These are phyloP conservation scores for Gandaritis pyraliata DNA, from an alignment of 2,888 invertebrate species.

Conservation along the genomic window DNA sequence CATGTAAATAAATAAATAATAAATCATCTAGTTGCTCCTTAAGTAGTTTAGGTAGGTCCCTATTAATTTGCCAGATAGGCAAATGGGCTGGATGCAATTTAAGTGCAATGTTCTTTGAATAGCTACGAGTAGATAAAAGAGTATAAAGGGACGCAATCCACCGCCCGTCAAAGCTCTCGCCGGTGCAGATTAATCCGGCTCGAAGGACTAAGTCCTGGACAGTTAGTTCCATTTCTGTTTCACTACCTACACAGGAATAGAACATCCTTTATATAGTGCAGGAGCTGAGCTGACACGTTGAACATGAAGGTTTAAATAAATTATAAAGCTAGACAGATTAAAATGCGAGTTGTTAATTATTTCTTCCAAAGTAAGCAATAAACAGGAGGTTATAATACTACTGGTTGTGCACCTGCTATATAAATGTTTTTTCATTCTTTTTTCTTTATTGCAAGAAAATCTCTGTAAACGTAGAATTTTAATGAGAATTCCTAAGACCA, in stretches of 20 bases:
- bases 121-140: conserved; percentile 17
- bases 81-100: background rate
- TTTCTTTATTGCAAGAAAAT: background rate
- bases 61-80: no score
- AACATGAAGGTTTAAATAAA: no score
- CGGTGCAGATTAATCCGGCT: conserved; percentile 46
- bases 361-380: background rate
- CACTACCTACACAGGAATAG: conserved; percentile 28
- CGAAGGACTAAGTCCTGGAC: conserved; percentile 46
- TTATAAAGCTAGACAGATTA: background rate
- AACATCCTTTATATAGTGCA: conserved; percentile 2
- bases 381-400: no score
- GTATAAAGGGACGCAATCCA: conserved; percentile 24
- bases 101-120: conserved; percentile 10
- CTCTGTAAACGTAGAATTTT: background rate
- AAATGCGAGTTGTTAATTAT: background rate
- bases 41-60: no score
- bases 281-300: background rate
- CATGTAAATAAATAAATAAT: no score
- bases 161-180: conserved; percentile 42
- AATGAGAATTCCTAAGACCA: no score
- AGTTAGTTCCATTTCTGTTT: conserved; percentile 42
- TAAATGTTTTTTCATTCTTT: no score
- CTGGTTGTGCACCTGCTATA: no score
- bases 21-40: no score